Base-by-base conservation (phyloP, 2,888 invertebrate genomes). In the Ptychoptera contaminata region DNA sequence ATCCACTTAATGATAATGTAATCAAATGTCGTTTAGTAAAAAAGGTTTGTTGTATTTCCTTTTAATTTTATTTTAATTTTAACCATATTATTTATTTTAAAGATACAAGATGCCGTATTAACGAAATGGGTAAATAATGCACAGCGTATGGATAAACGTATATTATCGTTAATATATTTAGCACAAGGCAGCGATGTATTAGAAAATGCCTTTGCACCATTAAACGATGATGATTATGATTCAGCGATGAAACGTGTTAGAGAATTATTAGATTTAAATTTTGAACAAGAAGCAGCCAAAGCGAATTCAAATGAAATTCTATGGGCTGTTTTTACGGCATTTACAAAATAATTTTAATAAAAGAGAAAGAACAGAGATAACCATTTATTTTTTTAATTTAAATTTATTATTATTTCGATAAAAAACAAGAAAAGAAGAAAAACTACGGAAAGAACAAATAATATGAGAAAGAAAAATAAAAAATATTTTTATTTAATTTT, bases 321-420 rank as follows among this genome's bases (percentile, higher is more conserved):
- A 73, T 99, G 97, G 97, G 94, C 96, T 44, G 97, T 98, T 48
- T 94, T 98, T 69, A 88, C 94, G 54, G 91, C 96, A 49, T 96
- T 97, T 72, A 91, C 88, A 58, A 97, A 97, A 80, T 97, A 83
- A 23, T 23, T 23, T 23, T 23, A 23, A 23, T 23, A 23, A 23
- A 23, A 77, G 73, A 60, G 56, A 63, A 59, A 59, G 52, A 42
- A n/a, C n/a, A n/a, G n/a, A n/a, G n/a, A n/a, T n/a, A n/a, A n/a
- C n/a, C 7, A 23, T 23, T 5, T 23, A 23, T 23, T 3, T 23
- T 23, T 5, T 23, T 23, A 23, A 5, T 23, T 23, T 23, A n/a
- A 5, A 23, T 23, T 23, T 5, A 23, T 23, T 23, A 23, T 23
- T 23, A 23, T 23, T 23, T 23, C 23, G 23, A 23, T 3, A 23